Conservation (phyloP, 2,797 vertebrate species). For the Sciurus vulgaris region DNA sequence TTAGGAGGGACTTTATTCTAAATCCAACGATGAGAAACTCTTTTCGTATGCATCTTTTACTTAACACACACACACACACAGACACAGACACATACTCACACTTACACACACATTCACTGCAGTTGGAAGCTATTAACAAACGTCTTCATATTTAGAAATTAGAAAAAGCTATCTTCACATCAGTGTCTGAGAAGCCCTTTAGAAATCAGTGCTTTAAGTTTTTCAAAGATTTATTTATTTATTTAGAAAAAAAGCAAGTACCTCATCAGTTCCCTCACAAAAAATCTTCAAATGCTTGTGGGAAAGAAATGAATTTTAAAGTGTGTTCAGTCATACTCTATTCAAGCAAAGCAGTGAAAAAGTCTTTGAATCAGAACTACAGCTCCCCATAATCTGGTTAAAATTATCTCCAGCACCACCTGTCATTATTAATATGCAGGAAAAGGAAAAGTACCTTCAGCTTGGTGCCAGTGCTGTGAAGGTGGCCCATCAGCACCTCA, state of each 20-base stretch:
- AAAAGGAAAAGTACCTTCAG: constrained; percentile 78
- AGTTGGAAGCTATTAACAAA: constrained; percentile 75
- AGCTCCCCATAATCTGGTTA: constrained; percentile 87
- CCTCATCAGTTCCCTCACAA: constrained; percentile 80
- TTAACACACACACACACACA: neutral
- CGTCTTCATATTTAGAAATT: constrained; percentile 80
- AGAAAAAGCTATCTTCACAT: constrained; percentile 80
- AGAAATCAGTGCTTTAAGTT: constrained; percentile 81
- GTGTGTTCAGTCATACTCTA: constrained; percentile 83
- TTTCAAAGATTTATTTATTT: constrained; percentile 84
- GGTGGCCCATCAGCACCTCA: constrained; percentile 69
- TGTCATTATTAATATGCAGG: constrained; percentile 87
- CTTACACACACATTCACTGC: neutral
- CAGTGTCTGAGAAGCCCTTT: constrained; percentile 79
- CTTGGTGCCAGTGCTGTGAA: constrained; percentile 57
- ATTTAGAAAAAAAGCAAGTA: constrained; percentile 83
- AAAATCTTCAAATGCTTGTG: constrained; percentile 84
- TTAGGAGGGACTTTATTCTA: constrained; percentile 55
- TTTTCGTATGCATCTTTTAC: constrained; percentile 52
- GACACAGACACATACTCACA: neutral
- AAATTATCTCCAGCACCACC: constrained; percentile 88
- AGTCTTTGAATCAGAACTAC: constrained; percentile 85
- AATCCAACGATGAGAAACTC: constrained; percentile 61
- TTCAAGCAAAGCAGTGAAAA: constrained; percentile 79
- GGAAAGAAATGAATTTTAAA: constrained; percentile 86